Percentiles rank a stretch among this genome's conserved stretches.
Evolutionary conservation across 2,113 vertebrate genomes (phyloP).

Genomic region (Ceyx melanurus): DNA sequence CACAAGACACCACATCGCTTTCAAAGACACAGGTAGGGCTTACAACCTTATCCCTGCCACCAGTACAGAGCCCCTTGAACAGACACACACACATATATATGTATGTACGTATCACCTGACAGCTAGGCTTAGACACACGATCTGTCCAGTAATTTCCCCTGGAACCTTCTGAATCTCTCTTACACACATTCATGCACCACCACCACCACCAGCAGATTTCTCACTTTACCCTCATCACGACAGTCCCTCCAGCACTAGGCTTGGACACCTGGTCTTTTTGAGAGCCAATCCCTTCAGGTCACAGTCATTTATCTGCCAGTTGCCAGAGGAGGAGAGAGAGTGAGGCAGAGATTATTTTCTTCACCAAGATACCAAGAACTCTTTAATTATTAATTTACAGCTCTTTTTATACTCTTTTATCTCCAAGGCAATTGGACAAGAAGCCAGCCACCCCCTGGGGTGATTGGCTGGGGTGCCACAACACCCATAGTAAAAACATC

Average conservation of each 20-base stretch:
- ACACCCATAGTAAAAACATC: no score
- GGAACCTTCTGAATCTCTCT: not conserved
- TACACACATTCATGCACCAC: not conserved
- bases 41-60: not conserved
- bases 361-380: no score
- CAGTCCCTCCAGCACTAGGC: rapidly evolving
- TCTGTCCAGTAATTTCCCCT: not conserved
- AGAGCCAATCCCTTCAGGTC: rapidly evolving
- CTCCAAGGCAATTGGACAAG: no score
- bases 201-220: no score
- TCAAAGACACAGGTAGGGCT: not conserved
- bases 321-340: no score
- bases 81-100: rapidly evolving
- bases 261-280: not conserved
- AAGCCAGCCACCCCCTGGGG: no score
- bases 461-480: no score
- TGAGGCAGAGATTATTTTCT: no score
- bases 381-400: no score
- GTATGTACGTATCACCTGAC: not conserved
- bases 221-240: rapidly evolving
- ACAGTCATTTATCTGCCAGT: not conserved
- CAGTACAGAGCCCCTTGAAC: not conserved
- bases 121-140: not conserved
- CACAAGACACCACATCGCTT: not conserved
- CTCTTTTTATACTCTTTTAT: no score